Evolutionary conservation across 53 echinoderm and acorn worm species (phyloP), one percentile per base, ranked within the genome.

Genomic region (Echinometra lucunter): DNA sequence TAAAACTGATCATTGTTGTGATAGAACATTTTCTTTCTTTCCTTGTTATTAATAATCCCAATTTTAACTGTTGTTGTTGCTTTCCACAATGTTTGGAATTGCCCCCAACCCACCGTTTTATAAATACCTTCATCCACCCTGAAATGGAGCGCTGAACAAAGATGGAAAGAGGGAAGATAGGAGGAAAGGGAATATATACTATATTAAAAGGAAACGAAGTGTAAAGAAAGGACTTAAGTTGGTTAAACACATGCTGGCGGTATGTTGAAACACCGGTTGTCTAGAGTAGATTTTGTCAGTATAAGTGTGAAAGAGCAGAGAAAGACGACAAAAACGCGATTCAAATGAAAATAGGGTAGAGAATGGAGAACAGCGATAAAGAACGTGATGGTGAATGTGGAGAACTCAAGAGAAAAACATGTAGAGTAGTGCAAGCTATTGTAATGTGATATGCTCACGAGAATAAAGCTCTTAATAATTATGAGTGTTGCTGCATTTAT

Each of bases 221-320:
- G 35, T 72, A 35, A 35, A 35, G 15, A 72, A 4, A 38, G 42
- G 21, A 42, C 78, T 35, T 23, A 78, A 74, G 78, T 40, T n/a
- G 42, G 78, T 1, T 40, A 63, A 23, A 23, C 23, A 34, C 28
- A 32, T 32, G 30, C 69, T 69, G 34, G 32, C 30, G 78, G 78
- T 42, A 78, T 38, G 38, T 78, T 78, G 78, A 78, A 78, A 78
- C 78, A 78, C 38, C 38, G 42, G 78, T 42, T 78, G 78, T 49
- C n/a, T 21, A 13, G n/a, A 49, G 85, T 85, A 49, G 27, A 49
- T 28, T 27, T 25, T 49, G 85, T 47, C 28, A n/a, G 45, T 53
- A 28, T 27, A 19, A n/a, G n/a, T n/a, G n/a, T n/a, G 12, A 47
- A 49, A 11, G 85, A 28, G 11, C 27, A 28, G 85, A 16, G 2